Evolutionary conservation across 2,888 invertebrate species (phyloP).

Genomic region (Aspidapion aeneum): DNA sequence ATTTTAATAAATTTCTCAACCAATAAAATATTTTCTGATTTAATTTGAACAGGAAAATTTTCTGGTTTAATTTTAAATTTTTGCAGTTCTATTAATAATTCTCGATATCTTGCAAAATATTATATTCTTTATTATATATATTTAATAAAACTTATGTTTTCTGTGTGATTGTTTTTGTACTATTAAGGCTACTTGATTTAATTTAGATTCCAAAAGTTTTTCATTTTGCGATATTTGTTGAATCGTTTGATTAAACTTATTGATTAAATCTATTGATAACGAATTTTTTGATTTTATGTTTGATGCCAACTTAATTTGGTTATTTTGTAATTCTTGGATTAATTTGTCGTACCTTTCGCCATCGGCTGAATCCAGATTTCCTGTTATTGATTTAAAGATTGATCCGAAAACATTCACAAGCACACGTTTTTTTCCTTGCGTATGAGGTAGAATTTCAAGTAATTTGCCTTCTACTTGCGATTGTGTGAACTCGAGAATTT

Average conservation of each 20-base stretch:
- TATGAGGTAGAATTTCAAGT: background rate
- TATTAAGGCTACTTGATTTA: conserved; percentile 4
- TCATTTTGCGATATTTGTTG: background rate
- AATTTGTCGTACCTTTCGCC: conserved; percentile 1
- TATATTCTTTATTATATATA: background rate
- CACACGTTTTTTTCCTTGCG: background rate
- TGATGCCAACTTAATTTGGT: conserved; percentile 6
- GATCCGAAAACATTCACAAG: conserved; percentile 1
- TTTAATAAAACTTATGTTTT: background rate
- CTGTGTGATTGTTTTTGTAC: background rate
- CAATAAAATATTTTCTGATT: background rate
- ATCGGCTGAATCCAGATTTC: conserved; percentile 5
- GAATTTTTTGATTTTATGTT: background rate
- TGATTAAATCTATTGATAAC: background rate
- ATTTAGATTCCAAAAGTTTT: conserved; percentile 1
- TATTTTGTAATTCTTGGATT: conserved; percentile 1
- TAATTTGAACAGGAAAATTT: background rate
- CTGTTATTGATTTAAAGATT: conserved; percentile 5
- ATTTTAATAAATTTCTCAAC: conserved; percentile 1
- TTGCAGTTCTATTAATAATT: background rate
- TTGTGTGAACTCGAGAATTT: background rate
- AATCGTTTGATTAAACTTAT: background rate
- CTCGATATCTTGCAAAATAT: too few species aligned
- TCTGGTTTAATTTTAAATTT: background rate
- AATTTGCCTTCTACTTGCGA: background rate